phyloP scores from a whole-genome alignment of 1,140 invertebrate species.

The Fopius arisanus region DNA sequence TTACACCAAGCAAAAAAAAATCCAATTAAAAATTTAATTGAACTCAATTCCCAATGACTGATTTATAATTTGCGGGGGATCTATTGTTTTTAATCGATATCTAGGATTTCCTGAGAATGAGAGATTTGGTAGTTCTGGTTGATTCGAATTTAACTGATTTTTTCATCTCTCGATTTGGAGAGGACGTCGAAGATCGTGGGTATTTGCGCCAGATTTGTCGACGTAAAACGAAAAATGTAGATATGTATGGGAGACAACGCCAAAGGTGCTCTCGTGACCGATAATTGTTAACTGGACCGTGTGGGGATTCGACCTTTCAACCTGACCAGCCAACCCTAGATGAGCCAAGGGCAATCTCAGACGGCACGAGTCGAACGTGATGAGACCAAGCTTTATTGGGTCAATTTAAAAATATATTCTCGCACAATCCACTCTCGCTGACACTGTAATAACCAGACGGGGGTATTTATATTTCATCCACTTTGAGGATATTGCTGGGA shows the following conservation, averaged over 20 bases:
- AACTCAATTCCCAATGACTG: no score
- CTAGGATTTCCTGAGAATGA: no score
- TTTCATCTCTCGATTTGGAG: no score
- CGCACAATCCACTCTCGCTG: neutral
- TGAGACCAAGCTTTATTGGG: neutral
- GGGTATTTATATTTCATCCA: no score
- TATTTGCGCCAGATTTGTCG: neutral
- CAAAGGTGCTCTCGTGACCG: neutral
- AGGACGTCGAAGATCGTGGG: neutral
- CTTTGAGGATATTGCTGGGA: no score
- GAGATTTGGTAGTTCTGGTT: no score
- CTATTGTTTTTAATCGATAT: no score
- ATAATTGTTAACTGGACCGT: slow-evolving; percentile 19
- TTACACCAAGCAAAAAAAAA: no score
- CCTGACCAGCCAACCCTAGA: neutral
- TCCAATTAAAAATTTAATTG: no score
- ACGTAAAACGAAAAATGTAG: neutral
- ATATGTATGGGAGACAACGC: neutral
- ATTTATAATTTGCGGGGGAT: no score
- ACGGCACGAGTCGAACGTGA: slow-evolving; percentile 16
- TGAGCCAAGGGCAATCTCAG: neutral
- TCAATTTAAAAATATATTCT: neutral
- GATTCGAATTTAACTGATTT: no score
- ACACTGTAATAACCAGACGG: no score
- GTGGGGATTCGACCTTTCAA: slow-evolving; percentile 8